A percentile compares a stretch with the other conserved stretches of the same genome.
Evolutionary conservation across 2,113 vertebrate species (phyloP).

Genomic region (Lontra canadensis): DNA sequence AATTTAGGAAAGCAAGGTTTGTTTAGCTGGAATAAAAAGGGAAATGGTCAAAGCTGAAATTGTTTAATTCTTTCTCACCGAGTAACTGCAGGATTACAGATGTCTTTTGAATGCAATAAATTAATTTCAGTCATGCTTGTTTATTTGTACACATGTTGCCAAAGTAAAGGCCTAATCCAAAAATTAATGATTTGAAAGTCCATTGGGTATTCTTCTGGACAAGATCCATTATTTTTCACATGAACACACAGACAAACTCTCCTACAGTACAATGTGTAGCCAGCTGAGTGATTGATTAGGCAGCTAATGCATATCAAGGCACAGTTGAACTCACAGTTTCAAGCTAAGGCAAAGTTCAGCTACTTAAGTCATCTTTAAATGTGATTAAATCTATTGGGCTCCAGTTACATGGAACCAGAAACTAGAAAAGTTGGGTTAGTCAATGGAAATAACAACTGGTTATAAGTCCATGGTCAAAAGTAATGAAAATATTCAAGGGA

Average conservation of each 20-base stretch:
- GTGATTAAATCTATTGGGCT: constrained; percentile 47
- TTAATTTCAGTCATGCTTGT: constrained; percentile 81
- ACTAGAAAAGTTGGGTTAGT: constrained; percentile 45
- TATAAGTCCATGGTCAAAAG: constrained; percentile 75
- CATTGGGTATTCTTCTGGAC: constrained; percentile 53
- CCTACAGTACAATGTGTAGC: not conserved
- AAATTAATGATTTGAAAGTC: constrained; percentile 69
- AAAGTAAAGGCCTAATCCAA: constrained; percentile 74
- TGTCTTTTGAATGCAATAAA: constrained; percentile 80
- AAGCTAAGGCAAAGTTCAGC: not conserved
- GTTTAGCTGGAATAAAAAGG: constrained; percentile 68
- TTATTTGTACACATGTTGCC: constrained; percentile 80
- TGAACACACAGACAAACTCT: constrained; percentile 19
- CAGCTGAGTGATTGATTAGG: not conserved
- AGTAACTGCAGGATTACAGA: constrained; percentile 79
- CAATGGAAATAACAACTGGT: constrained; percentile 75
- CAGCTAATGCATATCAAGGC: not conserved
- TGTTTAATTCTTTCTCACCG: constrained; percentile 77
- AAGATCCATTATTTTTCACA: constrained; percentile 50
- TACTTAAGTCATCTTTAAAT: constrained; percentile 59
- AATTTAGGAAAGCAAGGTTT: constrained; percentile 57
- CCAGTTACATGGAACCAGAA: constrained; percentile 30
- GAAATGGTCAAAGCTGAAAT: constrained; percentile 79
- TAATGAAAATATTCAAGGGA: constrained; percentile 77
- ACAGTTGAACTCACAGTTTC: not conserved